A percentile compares a stretch with the other conserved stretches of the same genome.
Conservation (phyloP, 2,888 invertebrate species). For the Ryuthela nishihirai region DNA sequence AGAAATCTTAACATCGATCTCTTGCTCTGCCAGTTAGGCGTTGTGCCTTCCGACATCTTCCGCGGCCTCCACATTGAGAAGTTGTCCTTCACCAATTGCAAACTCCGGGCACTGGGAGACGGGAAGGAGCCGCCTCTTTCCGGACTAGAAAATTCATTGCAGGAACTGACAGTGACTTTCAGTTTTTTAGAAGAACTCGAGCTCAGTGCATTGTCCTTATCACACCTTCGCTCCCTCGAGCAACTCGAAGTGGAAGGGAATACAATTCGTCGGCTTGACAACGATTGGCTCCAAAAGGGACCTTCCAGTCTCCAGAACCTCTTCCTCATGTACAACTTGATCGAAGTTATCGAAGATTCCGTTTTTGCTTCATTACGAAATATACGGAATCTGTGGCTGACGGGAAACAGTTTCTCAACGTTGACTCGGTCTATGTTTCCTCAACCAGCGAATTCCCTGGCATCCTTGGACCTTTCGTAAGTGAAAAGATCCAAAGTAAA, state of each 20-base stretch:
- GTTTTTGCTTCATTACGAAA: slow-evolving; percentile 10
- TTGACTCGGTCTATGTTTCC: slow-evolving; percentile 24
- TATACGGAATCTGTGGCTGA: slow-evolving; percentile 16
- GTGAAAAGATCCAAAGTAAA: too few species aligned
- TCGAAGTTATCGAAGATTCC: slow-evolving; percentile 11
- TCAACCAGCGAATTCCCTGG: slow-evolving; percentile 6
- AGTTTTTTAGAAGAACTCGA: slow-evolving; percentile 19
- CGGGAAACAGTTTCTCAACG: slow-evolving; percentile 11
- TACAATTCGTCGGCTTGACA: slow-evolving; percentile 5
- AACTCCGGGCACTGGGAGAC: slow-evolving; percentile 11
- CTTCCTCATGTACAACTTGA: slow-evolving; percentile 22
- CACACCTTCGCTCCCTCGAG: slow-evolving; percentile 2
- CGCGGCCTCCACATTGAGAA: slow-evolving; percentile 14
- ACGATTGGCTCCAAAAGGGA: slow-evolving; percentile 21
- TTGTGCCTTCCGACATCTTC: slow-evolving; percentile 22
- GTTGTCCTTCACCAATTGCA: slow-evolving; percentile 25
- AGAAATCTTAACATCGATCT: slow-evolving; percentile 16
- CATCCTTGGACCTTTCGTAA: slow-evolving; percentile 22
- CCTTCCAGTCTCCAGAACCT: slow-evolving; percentile 15
- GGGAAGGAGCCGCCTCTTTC: slow-evolving; percentile 16
- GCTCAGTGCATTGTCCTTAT: slow-evolving; percentile 12
- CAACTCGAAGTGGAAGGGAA: slow-evolving; percentile 27
- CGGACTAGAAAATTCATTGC: slow-evolving; percentile 16
- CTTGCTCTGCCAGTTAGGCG: slow-evolving; percentile 4
- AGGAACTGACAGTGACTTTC: slow-evolving; percentile 27